Evolutionary conservation across 2,113 vertebrate genomes (phyloP).

Genomic region (Micronycteris hirsuta): DNA sequence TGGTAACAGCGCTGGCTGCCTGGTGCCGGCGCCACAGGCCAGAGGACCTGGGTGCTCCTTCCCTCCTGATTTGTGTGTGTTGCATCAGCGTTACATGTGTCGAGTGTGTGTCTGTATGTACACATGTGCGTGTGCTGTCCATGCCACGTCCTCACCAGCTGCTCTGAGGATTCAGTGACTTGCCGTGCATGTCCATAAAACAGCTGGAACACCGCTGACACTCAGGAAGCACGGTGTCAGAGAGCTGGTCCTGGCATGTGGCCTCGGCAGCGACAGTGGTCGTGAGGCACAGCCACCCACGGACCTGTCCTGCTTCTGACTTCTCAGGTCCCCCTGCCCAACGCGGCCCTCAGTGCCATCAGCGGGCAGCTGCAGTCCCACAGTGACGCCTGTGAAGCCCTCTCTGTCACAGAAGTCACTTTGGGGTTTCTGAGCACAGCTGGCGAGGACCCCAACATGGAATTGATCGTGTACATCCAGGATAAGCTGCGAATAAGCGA

Average conservation of each 20-base stretch:
- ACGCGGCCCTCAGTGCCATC: constrained; percentile 78
- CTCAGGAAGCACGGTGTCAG: accelerated
- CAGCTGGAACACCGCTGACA: too few relatives aligned
- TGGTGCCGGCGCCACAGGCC: neutral
- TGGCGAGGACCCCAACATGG: constrained; percentile 84
- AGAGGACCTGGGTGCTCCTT: neutral
- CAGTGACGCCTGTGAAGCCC: constrained; percentile 92
- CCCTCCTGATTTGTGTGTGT: neutral
- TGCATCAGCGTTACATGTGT: neutral
- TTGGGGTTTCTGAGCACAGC: constrained; percentile 92
- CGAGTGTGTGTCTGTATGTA: neutral
- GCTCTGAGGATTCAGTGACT: neutral
- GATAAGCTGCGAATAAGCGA: constrained; percentile 89
- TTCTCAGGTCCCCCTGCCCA: constrained; percentile 85
- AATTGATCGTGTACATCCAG: constrained; percentile 85
- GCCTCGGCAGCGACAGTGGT: neutral
- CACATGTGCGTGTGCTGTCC: too few relatives aligned
- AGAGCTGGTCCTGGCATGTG: too few relatives aligned
- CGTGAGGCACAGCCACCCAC: neutral
- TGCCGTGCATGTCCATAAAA: neutral
- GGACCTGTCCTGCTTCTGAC: neutral
- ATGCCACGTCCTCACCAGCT: accelerated
- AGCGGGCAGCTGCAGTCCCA: constrained; percentile 89
- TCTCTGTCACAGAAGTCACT: constrained; percentile 86
- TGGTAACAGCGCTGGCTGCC: neutral